Conservation (phyloP, 2,797 vertebrate species). For the Sebastes hopkinsi region DNA sequence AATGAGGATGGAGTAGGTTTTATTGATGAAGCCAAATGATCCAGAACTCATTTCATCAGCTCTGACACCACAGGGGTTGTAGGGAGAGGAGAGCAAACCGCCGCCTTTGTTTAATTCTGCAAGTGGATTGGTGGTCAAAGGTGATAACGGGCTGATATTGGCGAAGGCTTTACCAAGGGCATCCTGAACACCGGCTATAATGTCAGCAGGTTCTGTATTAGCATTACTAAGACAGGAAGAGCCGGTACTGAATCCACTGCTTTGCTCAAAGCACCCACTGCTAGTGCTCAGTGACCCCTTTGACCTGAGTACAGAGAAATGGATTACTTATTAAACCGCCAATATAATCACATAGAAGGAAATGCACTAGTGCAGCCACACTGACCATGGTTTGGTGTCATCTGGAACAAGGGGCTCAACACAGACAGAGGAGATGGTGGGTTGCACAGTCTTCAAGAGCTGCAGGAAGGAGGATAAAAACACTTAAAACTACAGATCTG, state of each 20-base stretch:
- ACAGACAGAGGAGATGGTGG: background rate
- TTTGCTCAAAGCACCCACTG: conserved; percentile 28
- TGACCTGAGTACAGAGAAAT: conserved; percentile 43
- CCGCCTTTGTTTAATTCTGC: background rate
- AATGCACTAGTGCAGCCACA: background rate
- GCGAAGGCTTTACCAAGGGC: conserved; percentile 26
- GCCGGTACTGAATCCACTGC: conserved; percentile 39
- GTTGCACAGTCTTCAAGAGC: conserved; percentile 24
- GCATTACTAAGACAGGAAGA: conserved; percentile 50
- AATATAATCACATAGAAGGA: background rate
- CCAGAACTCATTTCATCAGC: background rate
- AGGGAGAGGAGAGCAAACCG: background rate
- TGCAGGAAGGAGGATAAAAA: conserved; percentile 18
- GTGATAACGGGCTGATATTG: background rate
- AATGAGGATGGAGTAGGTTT: conserved; percentile 27
- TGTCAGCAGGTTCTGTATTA: conserved; percentile 20
- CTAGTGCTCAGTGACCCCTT: conserved; percentile 7
- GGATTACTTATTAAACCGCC: background rate
- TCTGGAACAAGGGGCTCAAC: conserved; percentile 9
- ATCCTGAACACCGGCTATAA: background rate
- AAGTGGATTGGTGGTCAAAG: background rate
- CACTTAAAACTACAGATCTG: background rate
- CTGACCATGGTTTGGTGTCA: conserved; percentile 49
- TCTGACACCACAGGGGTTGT: background rate
- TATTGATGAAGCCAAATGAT: conserved; percentile 38